Evolutionary conservation across 2,113 vertebrate species (phyloP).

Genomic region (Petrocephalus microphthalmus): DNA sequence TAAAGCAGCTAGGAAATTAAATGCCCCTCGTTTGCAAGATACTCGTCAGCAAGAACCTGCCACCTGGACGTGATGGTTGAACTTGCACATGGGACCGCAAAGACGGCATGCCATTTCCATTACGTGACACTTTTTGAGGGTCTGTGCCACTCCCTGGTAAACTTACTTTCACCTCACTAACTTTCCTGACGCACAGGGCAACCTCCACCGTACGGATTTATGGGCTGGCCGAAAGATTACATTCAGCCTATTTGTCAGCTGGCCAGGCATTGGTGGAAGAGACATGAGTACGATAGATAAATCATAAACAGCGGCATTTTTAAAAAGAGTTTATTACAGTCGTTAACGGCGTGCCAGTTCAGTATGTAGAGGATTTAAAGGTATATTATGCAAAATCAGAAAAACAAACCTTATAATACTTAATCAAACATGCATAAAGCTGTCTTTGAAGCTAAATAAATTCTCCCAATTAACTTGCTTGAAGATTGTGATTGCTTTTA

Average conservation of each 20-base stretch:
- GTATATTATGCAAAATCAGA: conserved; percentile 87
- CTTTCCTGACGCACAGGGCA: conserved; percentile 55
- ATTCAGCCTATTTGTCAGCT: conserved; percentile 68
- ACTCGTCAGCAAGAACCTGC: neutral
- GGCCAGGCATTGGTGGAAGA: conserved; percentile 56
- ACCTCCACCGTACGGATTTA: conserved; percentile 66
- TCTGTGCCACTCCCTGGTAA: conserved; percentile 26
- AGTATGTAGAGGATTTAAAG: conserved; percentile 70
- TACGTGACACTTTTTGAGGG: neutral
- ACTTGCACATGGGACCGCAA: neutral
- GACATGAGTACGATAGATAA: conserved; percentile 56
- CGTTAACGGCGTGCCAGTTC: conserved; percentile 63
- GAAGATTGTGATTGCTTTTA: conserved; percentile 76
- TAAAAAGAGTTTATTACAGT: conserved; percentile 71
- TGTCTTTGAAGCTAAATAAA: conserved; percentile 75
- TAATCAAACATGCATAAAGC: conserved; percentile 89
- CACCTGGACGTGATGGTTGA: neutral
- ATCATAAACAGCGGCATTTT: conserved; percentile 66
- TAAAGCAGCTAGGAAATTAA: neutral
- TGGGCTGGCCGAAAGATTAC: conserved; percentile 50
- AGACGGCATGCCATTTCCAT: neutral
- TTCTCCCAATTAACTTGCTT: conserved; percentile 76
- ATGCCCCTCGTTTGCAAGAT: neutral
- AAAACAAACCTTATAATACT: conserved; percentile 87
- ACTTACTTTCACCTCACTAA: conserved; percentile 49